Evolutionary conservation across 2,113 vertebrate species (phyloP).

Genomic region (Nothobranchius kuhntae): DNA sequence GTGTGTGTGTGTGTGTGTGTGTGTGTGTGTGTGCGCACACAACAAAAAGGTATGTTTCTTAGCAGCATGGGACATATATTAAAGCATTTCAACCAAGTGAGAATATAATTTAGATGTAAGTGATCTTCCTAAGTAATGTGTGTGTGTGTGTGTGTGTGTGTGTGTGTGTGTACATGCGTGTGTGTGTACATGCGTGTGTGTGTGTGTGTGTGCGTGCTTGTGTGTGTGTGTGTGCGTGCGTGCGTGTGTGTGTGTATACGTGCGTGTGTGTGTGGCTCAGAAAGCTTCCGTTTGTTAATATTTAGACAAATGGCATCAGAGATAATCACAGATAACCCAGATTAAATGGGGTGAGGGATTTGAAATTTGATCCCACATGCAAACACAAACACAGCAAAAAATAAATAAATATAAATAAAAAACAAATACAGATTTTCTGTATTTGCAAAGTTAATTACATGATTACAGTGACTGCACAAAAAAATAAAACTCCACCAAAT

Average conservation of each 20-base stretch:
- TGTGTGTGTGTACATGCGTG: background rate
- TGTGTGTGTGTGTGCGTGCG: background rate
- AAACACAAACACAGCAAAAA: constrained; percentile 11
- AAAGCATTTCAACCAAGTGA: background rate
- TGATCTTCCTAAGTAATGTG: background rate
- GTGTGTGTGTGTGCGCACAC: too few species aligned
- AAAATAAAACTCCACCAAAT: background rate
- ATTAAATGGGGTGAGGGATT: constrained; percentile 50
- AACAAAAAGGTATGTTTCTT: background rate
- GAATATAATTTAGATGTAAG: background rate
- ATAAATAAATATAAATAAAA: background rate
- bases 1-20: too few species aligned
- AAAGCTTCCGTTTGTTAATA: constrained; percentile 49
- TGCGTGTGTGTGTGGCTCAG: background rate
- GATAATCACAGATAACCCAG: constrained; percentile 49
- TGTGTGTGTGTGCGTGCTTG: constrained; percentile 1
- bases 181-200: background rate
- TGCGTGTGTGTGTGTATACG: background rate
- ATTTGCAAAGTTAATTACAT: background rate
- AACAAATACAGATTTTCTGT: background rate
- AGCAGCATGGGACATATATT: background rate
- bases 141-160: background rate
- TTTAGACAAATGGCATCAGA: constrained; percentile 47
- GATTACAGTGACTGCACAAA: background rate
- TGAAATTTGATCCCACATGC: constrained; percentile 31